Conservation (phyloP, 2,113 vertebrate genomes). For the Elachura formosa region DNA sequence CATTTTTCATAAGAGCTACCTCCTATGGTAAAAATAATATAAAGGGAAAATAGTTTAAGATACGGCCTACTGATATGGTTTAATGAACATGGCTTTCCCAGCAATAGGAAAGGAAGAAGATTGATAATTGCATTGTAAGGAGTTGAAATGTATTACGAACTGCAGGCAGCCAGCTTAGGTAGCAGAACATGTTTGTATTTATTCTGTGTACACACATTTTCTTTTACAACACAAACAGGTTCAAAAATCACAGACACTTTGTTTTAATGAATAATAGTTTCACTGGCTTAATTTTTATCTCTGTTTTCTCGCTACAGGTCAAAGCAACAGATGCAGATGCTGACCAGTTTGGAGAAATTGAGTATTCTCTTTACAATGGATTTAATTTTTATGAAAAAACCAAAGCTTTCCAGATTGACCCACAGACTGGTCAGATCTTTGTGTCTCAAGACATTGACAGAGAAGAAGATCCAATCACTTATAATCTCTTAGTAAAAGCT, state of each 20-base stretch:
- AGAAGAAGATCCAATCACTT: conserved; percentile 75
- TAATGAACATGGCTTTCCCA: neutral
- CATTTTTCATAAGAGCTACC: neutral
- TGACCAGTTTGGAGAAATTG: conserved; percentile 76
- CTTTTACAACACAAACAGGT: neutral
- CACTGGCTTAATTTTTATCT: neutral
- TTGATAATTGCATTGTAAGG: neutral
- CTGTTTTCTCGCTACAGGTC: conserved; percentile 69
- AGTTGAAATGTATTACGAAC: neutral
- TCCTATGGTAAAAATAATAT: neutral
- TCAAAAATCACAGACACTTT: neutral
- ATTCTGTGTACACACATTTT: neutral
- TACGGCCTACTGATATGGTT: neutral
- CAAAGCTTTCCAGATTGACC: conserved; percentile 78
- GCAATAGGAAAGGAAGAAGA: neutral
- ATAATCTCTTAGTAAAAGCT: conserved; percentile 87
- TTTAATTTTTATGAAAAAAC: conserved; percentile 78
- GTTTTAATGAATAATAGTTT: neutral
- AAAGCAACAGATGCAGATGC: conserved; percentile 84
- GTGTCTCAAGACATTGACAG: conserved; percentile 85
- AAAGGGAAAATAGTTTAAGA: neutral
- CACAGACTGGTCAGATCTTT: conserved; percentile 79
- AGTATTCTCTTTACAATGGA: conserved; percentile 81
- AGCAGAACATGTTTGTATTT: neutral
- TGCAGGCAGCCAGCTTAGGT: neutral